Conservation (phyloP, 1,140 invertebrate species). For the Trissolcus basalis region DNA sequence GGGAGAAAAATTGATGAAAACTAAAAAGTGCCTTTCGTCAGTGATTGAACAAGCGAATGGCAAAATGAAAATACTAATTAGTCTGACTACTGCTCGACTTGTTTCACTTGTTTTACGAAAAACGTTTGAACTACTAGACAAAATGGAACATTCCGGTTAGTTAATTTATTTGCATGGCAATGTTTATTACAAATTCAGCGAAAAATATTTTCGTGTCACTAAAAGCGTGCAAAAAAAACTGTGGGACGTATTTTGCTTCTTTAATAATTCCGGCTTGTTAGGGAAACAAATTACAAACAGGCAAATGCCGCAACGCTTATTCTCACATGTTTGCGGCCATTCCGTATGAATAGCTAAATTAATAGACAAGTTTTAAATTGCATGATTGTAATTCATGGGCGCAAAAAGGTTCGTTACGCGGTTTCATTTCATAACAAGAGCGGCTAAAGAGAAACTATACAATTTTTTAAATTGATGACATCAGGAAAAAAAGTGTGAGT, state of each 20-base stretch:
- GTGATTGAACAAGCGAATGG: no score
- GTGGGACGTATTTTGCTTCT: slow-evolving; percentile 7
- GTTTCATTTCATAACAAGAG: slow-evolving; percentile 12
- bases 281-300: slow-evolving; percentile 28
- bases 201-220: slow-evolving; percentile 10
- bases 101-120: no score
- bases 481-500: no score
- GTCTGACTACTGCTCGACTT: no score
- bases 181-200: background rate
- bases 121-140: no score
- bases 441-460: background rate
- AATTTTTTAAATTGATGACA: no score
- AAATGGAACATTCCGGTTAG: no score
- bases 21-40: no score
- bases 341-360: slow-evolving; percentile 45
- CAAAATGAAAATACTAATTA: no score
- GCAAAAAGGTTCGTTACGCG: slow-evolving; percentile 27
- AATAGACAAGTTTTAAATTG: slow-evolving; percentile 41
- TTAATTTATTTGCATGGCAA: no score
- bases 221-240: slow-evolving; percentile 4
- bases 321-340: slow-evolving; percentile 25
- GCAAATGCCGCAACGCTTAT: slow-evolving; percentile 8
- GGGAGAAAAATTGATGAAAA: background rate
- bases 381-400: slow-evolving; percentile 23
- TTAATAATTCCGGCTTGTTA: slow-evolving; percentile 18